Percentiles rank a stretch among this genome's conserved stretches.
phyloP scores from a whole-genome alignment of 2,888 invertebrate genomes.

The Tenodera sinensis region DNA sequence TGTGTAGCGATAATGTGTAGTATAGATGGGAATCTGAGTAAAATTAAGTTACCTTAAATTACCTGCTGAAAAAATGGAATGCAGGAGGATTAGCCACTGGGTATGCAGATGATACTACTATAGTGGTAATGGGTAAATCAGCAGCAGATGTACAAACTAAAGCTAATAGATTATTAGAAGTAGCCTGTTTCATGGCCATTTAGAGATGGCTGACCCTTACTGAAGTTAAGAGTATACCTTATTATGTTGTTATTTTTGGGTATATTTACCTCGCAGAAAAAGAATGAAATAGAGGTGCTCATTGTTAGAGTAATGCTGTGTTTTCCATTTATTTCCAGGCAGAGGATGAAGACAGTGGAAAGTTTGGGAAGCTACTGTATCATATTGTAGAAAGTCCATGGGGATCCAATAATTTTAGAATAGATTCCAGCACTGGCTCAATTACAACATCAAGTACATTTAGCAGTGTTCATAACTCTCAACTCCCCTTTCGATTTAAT shows the following conservation, averaged over 20 bases:
- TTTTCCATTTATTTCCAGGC: constrained; percentile 53
- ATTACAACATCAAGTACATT: constrained; percentile 71
- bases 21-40: too few relatives aligned
- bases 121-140: too few relatives aligned
- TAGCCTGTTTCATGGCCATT: too few relatives aligned
- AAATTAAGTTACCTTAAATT: too few relatives aligned
- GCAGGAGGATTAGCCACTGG: too few relatives aligned
- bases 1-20: too few relatives aligned
- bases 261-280: not conserved
- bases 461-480: constrained; percentile 58
- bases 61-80: too few relatives aligned
- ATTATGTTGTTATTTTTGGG: not conserved
- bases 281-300: not conserved
- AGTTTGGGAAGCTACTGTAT: constrained; percentile 76
- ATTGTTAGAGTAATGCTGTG: not conserved
- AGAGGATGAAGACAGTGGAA: constrained; percentile 80
- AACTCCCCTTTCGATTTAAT: constrained; percentile 70
- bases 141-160: too few relatives aligned
- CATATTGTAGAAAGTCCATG: constrained; percentile 43
- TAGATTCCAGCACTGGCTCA: constrained; percentile 72
- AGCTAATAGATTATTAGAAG: too few relatives aligned
- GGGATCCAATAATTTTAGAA: constrained; percentile 62
- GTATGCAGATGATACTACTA: too few relatives aligned
- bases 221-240: too few relatives aligned
- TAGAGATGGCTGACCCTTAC: too few relatives aligned